Evolutionary conservation across 1,140 invertebrate species (phyloP).

Genomic region (Atta cephalotes): DNA sequence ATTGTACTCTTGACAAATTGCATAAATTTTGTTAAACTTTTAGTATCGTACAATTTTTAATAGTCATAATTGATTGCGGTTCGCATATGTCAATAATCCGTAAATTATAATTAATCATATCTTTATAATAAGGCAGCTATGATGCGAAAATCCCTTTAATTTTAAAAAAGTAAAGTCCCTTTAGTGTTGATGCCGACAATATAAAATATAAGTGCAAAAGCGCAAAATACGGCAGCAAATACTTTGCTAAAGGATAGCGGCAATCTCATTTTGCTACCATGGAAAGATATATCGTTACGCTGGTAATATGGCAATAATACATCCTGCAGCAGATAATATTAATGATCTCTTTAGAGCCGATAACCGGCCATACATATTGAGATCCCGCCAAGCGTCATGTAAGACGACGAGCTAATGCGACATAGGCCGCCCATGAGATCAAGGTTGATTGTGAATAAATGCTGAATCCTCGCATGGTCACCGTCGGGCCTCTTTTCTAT

Average conservation of each 20-base stretch:
- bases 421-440: conserved; percentile 49
- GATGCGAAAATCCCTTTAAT: background rate
- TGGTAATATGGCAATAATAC: conserved; percentile 58
- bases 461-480: conserved; percentile 38
- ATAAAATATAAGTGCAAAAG: background rate
- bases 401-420: conserved; percentile 21
- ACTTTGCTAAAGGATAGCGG: conserved; percentile 17
- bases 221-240: background rate
- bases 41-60: background rate
- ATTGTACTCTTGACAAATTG: background rate
- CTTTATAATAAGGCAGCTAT: background rate
- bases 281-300: conserved; percentile 37
- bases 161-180: background rate
- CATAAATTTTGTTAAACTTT: background rate
- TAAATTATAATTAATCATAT: conserved; percentile 9
- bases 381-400: conserved; percentile 30
- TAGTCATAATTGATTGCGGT: background rate
- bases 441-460: conserved; percentile 37
- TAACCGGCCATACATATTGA: conserved; percentile 46
- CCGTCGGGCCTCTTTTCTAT: conserved; percentile 1
- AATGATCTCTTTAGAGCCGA: conserved; percentile 58
- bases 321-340: conserved; percentile 54
- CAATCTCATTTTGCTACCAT: conserved; percentile 29
- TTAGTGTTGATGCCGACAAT: background rate
- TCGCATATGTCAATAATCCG: background rate